Conservation (phyloP, 2,797 vertebrate genomes). For the Anguilla megastoma region DNA sequence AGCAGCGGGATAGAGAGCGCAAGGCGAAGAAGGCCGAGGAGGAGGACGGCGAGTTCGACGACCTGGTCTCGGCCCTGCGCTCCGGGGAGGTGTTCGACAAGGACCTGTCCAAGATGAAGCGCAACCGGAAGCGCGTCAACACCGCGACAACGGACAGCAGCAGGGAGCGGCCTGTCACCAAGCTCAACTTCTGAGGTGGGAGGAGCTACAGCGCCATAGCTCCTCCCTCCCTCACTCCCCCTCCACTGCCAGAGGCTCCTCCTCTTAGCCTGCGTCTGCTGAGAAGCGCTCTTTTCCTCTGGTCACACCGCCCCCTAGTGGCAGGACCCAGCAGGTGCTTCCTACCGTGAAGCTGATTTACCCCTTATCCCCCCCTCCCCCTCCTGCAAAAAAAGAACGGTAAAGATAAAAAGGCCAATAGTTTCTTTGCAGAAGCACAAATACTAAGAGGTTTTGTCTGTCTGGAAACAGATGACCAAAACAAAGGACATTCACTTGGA, state of each 20-base stretch:
- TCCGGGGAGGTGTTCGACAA: constrained; percentile 98
- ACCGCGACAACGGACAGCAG: constrained; percentile 83
- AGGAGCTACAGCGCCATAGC: background rate
- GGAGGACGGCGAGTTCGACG: constrained; percentile 92
- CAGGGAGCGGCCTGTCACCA: constrained; percentile 91
- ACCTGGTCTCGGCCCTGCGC: constrained; percentile 92
- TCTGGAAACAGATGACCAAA: constrained; percentile 59
- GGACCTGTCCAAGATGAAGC: constrained; percentile 97
- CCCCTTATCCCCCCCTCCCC: constrained; percentile 3
- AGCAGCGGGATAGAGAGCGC: constrained; percentile 91
- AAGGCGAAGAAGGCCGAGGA: constrained; percentile 92
- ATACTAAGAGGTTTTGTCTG: constrained; percentile 36
- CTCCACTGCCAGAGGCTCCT: constrained; percentile 17
- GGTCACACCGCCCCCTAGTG: constrained; percentile 67
- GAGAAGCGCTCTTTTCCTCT: background rate
- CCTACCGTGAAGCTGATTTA: constrained; percentile 42
- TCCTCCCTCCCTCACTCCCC: background rate
- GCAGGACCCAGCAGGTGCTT: constrained; percentile 42
- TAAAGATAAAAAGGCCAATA: constrained; percentile 50
- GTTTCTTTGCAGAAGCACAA: constrained; percentile 75
- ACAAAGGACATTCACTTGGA: constrained; percentile 51
- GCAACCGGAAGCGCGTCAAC: constrained; percentile 93
- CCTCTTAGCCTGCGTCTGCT: background rate
- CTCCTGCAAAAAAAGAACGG: constrained; percentile 16
- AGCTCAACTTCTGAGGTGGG: constrained; percentile 88